These are phyloP conservation scores for Seriola quinqueradiata DNA, from an alignment of 2,113 vertebrate species.

Conservation along the genomic window DNA sequence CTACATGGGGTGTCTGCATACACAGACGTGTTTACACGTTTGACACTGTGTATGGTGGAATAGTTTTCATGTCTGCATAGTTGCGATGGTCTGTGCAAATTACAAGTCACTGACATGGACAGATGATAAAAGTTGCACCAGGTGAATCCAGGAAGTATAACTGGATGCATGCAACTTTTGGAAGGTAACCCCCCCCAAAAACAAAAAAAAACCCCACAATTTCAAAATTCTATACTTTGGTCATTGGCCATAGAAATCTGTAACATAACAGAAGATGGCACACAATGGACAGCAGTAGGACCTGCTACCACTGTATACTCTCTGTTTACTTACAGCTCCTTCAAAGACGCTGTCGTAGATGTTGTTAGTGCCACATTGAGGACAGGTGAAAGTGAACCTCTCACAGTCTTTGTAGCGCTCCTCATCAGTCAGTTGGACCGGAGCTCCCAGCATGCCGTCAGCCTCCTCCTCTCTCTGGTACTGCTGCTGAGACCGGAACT, in stretches of 20 bases:
- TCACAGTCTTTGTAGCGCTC: constrained; percentile 96
- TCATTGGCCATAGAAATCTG: no score
- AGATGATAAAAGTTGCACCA: no score
- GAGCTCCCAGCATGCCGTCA: constrained; percentile 89
- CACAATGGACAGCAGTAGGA: not conserved
- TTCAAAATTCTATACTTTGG: not conserved
- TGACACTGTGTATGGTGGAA: no score
- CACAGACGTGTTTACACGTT: no score
- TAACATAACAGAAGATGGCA: not conserved
- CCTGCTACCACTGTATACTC: not conserved
- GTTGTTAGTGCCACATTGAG: constrained; percentile 92
- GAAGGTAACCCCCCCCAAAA: no score
- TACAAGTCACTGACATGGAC: no score
- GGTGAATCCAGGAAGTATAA: no score
- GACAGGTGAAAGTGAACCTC: constrained; percentile 92
- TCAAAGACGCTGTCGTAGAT: constrained; percentile 94
- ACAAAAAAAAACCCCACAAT: not conserved
- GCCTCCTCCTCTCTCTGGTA: constrained; percentile 94
- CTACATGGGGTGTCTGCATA: no score
- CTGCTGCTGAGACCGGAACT: constrained; percentile 92
- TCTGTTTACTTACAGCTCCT: constrained; percentile 88
- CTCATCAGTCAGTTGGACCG: constrained; percentile 93
- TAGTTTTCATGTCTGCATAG: no score
- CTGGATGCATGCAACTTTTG: no score
- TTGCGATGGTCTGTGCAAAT: no score